A percentile compares a stretch with the other conserved stretches of the same genome.
Conservation (phyloP, 2,888 invertebrate species). For the Caenorhabditis auriculariae region DNA sequence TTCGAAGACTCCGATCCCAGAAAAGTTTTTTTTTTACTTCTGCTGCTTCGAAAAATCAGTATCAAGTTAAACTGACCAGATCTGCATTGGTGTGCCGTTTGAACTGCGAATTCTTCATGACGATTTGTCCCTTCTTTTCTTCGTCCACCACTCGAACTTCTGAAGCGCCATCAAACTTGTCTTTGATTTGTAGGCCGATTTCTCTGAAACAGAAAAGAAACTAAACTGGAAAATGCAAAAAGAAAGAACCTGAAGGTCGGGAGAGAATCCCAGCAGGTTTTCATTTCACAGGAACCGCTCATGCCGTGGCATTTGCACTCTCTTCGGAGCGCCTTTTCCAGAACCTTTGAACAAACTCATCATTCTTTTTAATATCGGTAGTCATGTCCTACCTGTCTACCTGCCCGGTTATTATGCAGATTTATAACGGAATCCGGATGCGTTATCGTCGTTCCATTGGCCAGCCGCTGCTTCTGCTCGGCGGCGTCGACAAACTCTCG, state of each 20-base stretch:
- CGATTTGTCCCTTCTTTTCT: slow-evolving; percentile 40
- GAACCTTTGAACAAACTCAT: slow-evolving; percentile 63
- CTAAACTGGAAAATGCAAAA: not conserved
- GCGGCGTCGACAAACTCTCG: slow-evolving; percentile 64
- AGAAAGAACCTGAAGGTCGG: slow-evolving; percentile 67
- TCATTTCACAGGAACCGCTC: slow-evolving; percentile 59
- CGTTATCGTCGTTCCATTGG: slow-evolving; percentile 24
- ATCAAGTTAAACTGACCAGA: slow-evolving; percentile 31
- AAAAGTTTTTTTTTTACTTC: not conserved
- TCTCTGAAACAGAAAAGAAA: slow-evolving; percentile 46
- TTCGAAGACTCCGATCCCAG: slow-evolving; percentile 15
- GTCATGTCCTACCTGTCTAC: slow-evolving; percentile 30
- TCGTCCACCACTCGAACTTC: slow-evolving; percentile 61
- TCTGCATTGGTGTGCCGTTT: slow-evolving; percentile 59
- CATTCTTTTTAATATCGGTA: not conserved
- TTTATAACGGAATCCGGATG: slow-evolving; percentile 30
- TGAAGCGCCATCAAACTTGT: slow-evolving; percentile 68
- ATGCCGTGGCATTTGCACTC: slow-evolving; percentile 62
- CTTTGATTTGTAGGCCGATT: slow-evolving; percentile 66
- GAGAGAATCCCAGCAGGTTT: slow-evolving; percentile 72
- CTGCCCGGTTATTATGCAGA: slow-evolving; percentile 49
- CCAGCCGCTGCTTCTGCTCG: slow-evolving; percentile 29
- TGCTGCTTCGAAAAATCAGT: too few species aligned
- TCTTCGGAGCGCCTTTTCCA: slow-evolving; percentile 64
- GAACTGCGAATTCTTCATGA: slow-evolving; percentile 57